Conservation (phyloP, 1,140 invertebrate species). For the Mesaphorura yosii region DNA sequence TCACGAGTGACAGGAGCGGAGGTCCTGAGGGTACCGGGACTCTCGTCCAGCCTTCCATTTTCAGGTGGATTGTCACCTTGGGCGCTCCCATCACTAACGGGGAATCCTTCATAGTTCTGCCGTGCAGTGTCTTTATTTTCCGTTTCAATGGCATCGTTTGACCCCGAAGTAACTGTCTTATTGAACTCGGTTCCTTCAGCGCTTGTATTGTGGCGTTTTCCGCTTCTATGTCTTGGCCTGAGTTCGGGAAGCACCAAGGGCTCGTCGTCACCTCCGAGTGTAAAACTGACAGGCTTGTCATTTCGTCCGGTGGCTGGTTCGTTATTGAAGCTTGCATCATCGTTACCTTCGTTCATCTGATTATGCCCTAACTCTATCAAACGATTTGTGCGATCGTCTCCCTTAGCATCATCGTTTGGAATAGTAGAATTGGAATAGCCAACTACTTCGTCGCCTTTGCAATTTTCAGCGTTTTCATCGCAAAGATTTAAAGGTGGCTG, state of each 20-base stretch:
- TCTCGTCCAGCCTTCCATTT: background rate
- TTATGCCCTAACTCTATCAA: background rate
- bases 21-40: conserved; percentile 1
- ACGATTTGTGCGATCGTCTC: too few relatives aligned
- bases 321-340: background rate
- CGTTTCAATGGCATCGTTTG: background rate
- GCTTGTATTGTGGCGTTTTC: too few relatives aligned
- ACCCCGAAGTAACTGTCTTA: background rate
- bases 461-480: background rate
- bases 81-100: too few relatives aligned
- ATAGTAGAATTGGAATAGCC: background rate
- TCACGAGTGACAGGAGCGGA: background rate
- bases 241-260: background rate
- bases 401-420: too few relatives aligned
- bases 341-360: background rate
- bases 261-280: background rate
- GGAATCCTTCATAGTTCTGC: too few relatives aligned
- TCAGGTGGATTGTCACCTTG: background rate
- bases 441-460: background rate
- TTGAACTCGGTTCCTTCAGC: background rate
- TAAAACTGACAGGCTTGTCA: background rate
- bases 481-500: too few relatives aligned
- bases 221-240: too few relatives aligned
- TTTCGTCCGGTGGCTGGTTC: too few relatives aligned
- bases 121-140: too few relatives aligned